These are phyloP conservation scores for Rhingia campestris DNA, from an alignment of 2,888 invertebrate species.

Conservation along the genomic window DNA sequence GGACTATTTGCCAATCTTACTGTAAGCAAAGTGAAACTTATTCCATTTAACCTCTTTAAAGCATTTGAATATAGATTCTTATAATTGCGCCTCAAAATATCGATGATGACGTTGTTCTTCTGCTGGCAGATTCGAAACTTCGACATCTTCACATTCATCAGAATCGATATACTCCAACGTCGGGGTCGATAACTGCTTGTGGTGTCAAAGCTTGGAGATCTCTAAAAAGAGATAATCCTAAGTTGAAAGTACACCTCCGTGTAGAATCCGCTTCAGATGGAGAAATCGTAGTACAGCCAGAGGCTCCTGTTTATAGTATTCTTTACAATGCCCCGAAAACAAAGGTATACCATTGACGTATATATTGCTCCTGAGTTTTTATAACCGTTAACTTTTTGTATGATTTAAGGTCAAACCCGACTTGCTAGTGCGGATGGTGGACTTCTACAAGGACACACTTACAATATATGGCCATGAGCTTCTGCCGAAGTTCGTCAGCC, in stretches of 20 bases:
- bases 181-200: conserved; percentile 84
- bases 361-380: not conserved
- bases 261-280: conserved; percentile 85
- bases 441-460: conserved; percentile 86
- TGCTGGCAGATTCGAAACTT: conserved; percentile 86
- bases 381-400: not conserved
- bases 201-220: conserved; percentile 83
- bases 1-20: conserved; percentile 89
- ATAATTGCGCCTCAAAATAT: conserved; percentile 89
- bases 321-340: conserved; percentile 86
- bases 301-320: conserved; percentile 87
- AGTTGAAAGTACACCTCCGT: conserved; percentile 87
- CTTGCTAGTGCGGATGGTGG: conserved; percentile 84
- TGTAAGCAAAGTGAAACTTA: conserved; percentile 80
- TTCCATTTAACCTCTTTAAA: not conserved
- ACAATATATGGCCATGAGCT: conserved; percentile 87
- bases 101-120: conserved; percentile 87
- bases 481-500: conserved; percentile 86
- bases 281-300: conserved; percentile 87
- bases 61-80: conserved; percentile 83
- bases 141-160: conserved; percentile 89
- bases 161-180: conserved; percentile 87
- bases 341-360: conserved; percentile 81
- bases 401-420: conserved; percentile 83
- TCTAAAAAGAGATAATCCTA: conserved; percentile 85